Evolutionary conservation across 2,888 invertebrate genomes (phyloP), one percentile per base, ranked within the genome.

Genomic region (Drosophila seclusa): DNA sequence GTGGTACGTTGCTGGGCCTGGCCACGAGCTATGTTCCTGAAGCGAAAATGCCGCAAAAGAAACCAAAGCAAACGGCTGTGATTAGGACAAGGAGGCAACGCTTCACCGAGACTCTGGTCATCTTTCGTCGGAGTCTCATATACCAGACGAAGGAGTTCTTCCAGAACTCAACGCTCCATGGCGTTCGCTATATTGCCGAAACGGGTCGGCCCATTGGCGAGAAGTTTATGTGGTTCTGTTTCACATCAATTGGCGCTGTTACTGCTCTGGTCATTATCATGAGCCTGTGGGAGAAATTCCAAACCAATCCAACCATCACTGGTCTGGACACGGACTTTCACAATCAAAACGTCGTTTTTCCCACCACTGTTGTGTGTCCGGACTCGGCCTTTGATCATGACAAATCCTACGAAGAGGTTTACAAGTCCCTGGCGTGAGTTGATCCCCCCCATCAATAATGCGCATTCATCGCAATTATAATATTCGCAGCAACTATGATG

Each of bases 201-300:
- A 94, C 94, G 72, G 95, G 95, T 27, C 93, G 97, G 54, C 96
- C 97, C 2, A 95, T 96, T 91, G 95, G 95, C 90, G 97, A 97
- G 93, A 96, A 96, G 97, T 95, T 97, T 87, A 95, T 96, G 94
- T 97, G 97, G 97, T 96, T 97, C 89, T 94, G 95, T 82, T 96
- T 96, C 85, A 96, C 96, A 10, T 94, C 95, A 10, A 93, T 94
- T 55, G 96, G 97, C 1, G 94, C 96, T 1, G 94, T 96, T 0
- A 95, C 96, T 0, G 96, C 96, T 0, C 94, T 95, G 75, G 95
- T 96, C 49, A 96, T 97, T 72, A 97, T 97, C 60, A 94, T 95
- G 53, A 96, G 96, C 86, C 94, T 97, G 36, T 96, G 97, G 96
- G 95, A 96, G 85, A 97, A 96, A 91, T 97, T 97, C 92, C 96